Conservation (phyloP, 2,888 invertebrate genomes). For the Lordiphosa andalusiaca region DNA sequence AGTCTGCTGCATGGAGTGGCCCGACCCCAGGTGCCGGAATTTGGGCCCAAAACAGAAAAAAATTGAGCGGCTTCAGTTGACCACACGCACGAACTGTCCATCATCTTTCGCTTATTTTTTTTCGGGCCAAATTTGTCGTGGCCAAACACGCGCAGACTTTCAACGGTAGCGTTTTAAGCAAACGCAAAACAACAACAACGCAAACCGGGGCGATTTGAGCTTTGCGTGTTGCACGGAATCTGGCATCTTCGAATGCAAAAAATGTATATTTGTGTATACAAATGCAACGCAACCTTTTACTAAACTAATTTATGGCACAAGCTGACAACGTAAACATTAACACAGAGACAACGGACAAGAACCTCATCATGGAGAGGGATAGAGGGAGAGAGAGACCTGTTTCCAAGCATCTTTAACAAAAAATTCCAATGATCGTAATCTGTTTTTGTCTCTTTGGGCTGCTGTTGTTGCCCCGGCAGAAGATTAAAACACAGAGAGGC, state of each 20-base stretch:
- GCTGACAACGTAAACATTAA: constrained; percentile 77
- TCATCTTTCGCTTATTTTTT: constrained; percentile 42
- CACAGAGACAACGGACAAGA: constrained; percentile 49
- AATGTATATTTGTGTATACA: constrained; percentile 31
- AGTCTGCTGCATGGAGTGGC: neutral
- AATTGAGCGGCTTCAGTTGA: constrained; percentile 36
- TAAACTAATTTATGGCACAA: constrained; percentile 79
- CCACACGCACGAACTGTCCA: constrained; percentile 48
- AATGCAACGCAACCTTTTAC: constrained; percentile 72
- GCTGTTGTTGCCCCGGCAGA: constrained; percentile 47
- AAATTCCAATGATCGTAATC: constrained; percentile 77
- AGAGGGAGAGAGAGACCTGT: constrained; percentile 58
- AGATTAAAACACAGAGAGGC: constrained; percentile 66
- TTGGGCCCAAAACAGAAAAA: constrained; percentile 2
- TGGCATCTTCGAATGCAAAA: constrained; percentile 26
- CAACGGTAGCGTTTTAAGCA: constrained; percentile 62
- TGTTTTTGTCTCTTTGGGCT: constrained; percentile 67
- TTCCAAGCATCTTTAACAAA: constrained; percentile 72
- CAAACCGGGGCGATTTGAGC: constrained; percentile 15
- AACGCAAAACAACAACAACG: constrained; percentile 9
- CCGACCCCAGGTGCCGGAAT: constrained; percentile 34
- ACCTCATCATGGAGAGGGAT: constrained; percentile 3
- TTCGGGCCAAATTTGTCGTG: constrained; percentile 54
- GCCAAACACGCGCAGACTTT: constrained; percentile 43
- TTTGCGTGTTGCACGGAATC: constrained; percentile 60